phyloP scores from a whole-genome alignment of 1,140 invertebrate genomes.

The Drosophila watanabei region DNA sequence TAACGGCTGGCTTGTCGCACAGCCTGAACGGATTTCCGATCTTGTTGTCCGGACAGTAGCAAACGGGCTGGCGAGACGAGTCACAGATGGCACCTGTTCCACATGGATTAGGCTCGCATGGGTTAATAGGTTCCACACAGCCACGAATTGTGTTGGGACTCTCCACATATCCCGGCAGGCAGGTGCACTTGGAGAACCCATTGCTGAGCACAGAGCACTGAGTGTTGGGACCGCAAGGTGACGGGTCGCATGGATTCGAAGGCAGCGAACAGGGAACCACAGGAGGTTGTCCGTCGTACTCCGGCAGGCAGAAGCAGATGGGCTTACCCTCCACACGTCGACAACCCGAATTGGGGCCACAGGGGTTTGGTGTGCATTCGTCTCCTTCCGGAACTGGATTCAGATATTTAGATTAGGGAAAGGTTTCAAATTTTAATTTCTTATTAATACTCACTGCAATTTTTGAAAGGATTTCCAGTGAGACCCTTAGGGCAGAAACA shows the following conservation, averaged over 20 bases:
- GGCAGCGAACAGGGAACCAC: constrained; percentile 86
- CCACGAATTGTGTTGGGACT: constrained; percentile 95
- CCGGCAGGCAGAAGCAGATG: constrained; percentile 94
- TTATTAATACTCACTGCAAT: constrained; percentile 92
- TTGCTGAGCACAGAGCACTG: constrained; percentile 93
- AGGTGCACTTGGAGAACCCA: constrained; percentile 95
- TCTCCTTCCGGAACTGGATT: constrained; percentile 93
- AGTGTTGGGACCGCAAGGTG: constrained; percentile 95
- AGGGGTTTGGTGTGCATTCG: constrained; percentile 93
- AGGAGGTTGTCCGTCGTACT: constrained; percentile 95
- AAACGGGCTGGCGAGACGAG: constrained; percentile 90
- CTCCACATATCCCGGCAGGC: constrained; percentile 92
- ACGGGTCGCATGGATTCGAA: constrained; percentile 92
- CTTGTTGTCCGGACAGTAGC: constrained; percentile 91
- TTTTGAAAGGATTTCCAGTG: constrained; percentile 96
- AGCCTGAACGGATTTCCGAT: constrained; percentile 92
- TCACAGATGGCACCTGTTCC: constrained; percentile 93
- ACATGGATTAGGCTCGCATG: constrained; percentile 93
- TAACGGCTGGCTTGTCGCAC: constrained; percentile 88
- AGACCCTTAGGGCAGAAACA: constrained; percentile 95
- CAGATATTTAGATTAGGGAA: not conserved
- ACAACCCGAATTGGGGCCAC: constrained; percentile 93
- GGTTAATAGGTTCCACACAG: constrained; percentile 91
- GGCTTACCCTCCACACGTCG: constrained; percentile 90
- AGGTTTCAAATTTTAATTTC: not conserved